A percentile compares a stretch with the other conserved stretches of the same genome.
phyloP scores from a whole-genome alignment of 2,113 vertebrate species.

The Podarcis raffonei region DNA sequence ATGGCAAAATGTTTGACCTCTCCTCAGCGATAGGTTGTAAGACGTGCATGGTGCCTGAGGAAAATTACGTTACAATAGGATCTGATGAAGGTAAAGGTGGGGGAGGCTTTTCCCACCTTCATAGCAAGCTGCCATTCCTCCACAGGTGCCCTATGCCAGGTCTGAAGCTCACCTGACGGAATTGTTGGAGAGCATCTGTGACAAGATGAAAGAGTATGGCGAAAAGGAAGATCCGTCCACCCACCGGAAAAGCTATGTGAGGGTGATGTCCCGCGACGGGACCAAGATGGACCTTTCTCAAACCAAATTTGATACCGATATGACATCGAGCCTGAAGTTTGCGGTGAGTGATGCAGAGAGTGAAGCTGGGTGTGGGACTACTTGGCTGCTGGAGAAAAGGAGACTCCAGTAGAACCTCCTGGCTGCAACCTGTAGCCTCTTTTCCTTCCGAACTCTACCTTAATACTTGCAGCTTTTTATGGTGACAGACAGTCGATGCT shows the following conservation, averaged over 20 bases:
- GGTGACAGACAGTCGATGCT: not conserved
- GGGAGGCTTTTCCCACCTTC: not conserved
- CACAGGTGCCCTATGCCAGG: constrained; percentile 88
- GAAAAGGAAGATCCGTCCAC: constrained; percentile 81
- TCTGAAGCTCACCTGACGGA: constrained; percentile 93
- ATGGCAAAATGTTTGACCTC: too few relatives aligned
- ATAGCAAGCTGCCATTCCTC: not conserved
- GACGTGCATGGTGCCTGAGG: not conserved
- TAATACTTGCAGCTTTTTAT: not conserved
- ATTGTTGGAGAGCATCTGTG: constrained; percentile 91
- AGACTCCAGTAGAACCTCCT: not conserved
- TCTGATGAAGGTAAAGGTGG: not conserved
- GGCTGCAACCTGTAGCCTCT: not conserved
- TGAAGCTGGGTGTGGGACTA: not conserved
- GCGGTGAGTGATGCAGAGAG: constrained; percentile 76
- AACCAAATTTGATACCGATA: constrained; percentile 84
- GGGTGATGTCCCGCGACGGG: constrained; percentile 83
- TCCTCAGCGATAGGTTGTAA: not conserved
- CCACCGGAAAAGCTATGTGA: constrained; percentile 84
- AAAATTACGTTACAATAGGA: not conserved
- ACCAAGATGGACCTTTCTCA: constrained; percentile 85
- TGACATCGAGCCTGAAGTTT: constrained; percentile 87
- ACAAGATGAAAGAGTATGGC: constrained; percentile 93
- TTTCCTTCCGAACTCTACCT: not conserved
- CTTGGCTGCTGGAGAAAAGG: not conserved